phyloP scores from a whole-genome alignment of 2,113 vertebrate genomes.

The Mirza zaza region DNA sequence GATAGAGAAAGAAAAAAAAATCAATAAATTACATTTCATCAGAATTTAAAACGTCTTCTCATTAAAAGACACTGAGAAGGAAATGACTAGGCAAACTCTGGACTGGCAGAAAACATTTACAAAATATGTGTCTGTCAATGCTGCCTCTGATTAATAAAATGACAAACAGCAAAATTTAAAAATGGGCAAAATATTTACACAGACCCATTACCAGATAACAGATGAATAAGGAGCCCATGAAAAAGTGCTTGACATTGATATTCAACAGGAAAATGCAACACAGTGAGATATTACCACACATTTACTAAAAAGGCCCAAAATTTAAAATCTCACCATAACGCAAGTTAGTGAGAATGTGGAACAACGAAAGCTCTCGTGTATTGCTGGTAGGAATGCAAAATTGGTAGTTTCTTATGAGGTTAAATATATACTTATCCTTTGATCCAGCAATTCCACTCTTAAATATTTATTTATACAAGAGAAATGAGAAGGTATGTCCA shows the following conservation, averaged over 20 bases:
- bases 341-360: too few relatives aligned
- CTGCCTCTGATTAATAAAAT: not conserved
- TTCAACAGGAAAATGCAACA: not conserved
- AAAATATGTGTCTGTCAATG: not conserved
- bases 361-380: fast-evolving
- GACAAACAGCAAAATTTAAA: not conserved
- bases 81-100: not conserved
- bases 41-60: not conserved
- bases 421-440: not conserved
- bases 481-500: not conserved
- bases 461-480: not conserved
- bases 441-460: not conserved
- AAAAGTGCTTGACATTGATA: not conserved
- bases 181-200: not conserved
- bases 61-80: not conserved
- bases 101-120: not conserved
- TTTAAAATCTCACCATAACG: not conserved
- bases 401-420: not conserved
- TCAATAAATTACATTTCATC: not conserved
- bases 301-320: not conserved
- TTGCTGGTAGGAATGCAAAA: not conserved
- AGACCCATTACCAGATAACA: not conserved
- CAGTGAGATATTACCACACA: not conserved
- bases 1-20: not conserved
- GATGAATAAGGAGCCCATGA: not conserved